Conservation (phyloP, 1,140 invertebrate species). For the Bursaphelenchus mucronatus region DNA sequence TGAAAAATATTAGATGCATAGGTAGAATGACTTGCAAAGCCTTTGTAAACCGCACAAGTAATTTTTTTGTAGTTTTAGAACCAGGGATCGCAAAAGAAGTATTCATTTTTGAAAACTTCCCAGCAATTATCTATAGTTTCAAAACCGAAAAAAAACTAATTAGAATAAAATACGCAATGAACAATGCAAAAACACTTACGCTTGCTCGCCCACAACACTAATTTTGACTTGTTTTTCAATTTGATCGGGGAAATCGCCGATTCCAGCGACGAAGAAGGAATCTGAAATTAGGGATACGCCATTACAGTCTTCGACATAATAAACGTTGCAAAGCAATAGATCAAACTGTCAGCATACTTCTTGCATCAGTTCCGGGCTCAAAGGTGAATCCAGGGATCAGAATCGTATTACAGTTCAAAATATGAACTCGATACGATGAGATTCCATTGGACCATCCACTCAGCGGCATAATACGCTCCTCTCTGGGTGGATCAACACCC, state of each 20-base stretch:
- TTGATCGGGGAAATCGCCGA: constrained; percentile 50
- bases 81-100: too few relatives aligned
- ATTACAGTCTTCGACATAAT: background rate
- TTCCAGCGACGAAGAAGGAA: constrained; percentile 52
- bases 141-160: constrained; percentile 22
- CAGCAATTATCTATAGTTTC: background rate
- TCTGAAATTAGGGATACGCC: constrained; percentile 32
- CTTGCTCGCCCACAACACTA: constrained; percentile 39
- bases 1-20: constrained; percentile 23
- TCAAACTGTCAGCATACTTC: constrained; percentile 30
- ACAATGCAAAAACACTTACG: constrained; percentile 25
- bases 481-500: constrained; percentile 51
- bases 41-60: too few relatives aligned
- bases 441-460: constrained; percentile 50
- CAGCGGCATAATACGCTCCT: constrained; percentile 45
- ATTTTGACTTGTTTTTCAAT: constrained; percentile 52
- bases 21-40: background rate
- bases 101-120: constrained; percentile 3
- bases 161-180: constrained; percentile 7
- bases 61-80: too few relatives aligned
- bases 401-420: constrained; percentile 56
- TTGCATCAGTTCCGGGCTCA: constrained; percentile 29
- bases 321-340: background rate
- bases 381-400: constrained; percentile 51
- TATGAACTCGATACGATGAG: constrained; percentile 51